These are phyloP conservation scores for Hydra vulgaris DNA, from an alignment of 30 jellyfish, hydroid and myxozoan species.

Conservation along the genomic window DNA sequence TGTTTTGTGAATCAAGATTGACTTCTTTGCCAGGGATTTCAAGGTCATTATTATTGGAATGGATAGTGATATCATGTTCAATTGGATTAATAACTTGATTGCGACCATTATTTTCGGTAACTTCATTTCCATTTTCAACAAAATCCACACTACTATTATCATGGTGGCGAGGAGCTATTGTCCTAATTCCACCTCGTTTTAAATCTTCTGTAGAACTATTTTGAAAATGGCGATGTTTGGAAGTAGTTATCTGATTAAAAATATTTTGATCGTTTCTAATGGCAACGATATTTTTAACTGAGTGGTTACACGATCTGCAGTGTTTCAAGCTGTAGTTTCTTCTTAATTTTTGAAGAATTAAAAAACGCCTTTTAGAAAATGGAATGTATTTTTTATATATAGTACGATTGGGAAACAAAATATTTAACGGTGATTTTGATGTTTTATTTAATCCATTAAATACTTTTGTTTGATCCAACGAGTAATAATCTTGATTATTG, in stretches of 20 bases:
- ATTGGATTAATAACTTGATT: not conserved
- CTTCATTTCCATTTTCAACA: not conserved
- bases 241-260: not conserved
- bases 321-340: not conserved
- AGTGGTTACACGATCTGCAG: not conserved
- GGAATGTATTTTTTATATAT: not conserved
- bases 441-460: not conserved
- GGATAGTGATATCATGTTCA: constrained; percentile 21
- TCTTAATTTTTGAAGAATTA: not conserved
- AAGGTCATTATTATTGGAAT: not conserved
- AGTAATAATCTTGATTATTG: not conserved
- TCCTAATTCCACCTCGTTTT: not conserved
- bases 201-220: not conserved
- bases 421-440: not conserved
- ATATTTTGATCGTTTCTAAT: too few species aligned
- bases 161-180: not conserved
- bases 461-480: not conserved
- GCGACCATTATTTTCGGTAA: not conserved
- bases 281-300: not conserved
- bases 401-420: not conserved
- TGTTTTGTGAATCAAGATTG: constrained; percentile 7
- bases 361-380: not conserved
- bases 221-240: not conserved
- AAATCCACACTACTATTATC: not conserved
- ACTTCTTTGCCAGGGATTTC: constrained; percentile 20